Evolutionary conservation across 2,888 invertebrate species (phyloP).

Genomic region (Agonopterix subpropinquella): DNA sequence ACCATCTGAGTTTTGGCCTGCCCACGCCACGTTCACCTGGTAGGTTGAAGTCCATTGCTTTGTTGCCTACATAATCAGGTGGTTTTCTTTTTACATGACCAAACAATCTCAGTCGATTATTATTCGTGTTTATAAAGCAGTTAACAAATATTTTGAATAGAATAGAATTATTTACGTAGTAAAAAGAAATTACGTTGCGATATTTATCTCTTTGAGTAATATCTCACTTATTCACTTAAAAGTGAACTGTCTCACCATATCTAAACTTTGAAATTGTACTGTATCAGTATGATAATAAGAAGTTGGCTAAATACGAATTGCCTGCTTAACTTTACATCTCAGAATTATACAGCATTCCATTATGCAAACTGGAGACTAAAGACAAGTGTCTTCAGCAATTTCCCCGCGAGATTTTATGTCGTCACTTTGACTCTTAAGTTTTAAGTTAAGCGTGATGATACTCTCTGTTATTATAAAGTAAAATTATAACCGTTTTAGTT

Average conservation of each 20-base stretch:
- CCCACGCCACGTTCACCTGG: too few relatives aligned
- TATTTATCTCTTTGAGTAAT: too few relatives aligned
- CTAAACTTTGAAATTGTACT: constrained; percentile 1
- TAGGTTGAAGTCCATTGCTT: too few relatives aligned
- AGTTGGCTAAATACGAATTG: constrained; percentile 43
- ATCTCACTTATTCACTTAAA: too few relatives aligned
- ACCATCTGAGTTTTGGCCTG: too few relatives aligned
- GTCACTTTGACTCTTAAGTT: constrained; percentile 34
- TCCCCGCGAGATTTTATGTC: constrained; percentile 37
- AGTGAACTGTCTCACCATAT: not conserved
- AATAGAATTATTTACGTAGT: too few relatives aligned
- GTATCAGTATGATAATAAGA: constrained; percentile 15
- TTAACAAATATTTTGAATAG: too few relatives aligned
- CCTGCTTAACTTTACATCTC: constrained; percentile 34
- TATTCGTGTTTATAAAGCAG: too few relatives aligned
- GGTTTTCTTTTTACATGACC: too few relatives aligned
- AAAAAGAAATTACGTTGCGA: too few relatives aligned
- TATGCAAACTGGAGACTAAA: constrained; percentile 29
- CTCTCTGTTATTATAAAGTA: constrained; percentile 14
- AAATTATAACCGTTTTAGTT: constrained; percentile 7
- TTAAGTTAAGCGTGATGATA: constrained; percentile 21
- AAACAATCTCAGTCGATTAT: too few relatives aligned
- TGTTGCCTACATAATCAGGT: too few relatives aligned
- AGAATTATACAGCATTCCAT: constrained; percentile 36
- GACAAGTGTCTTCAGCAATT: constrained; percentile 36